Conservation (phyloP, 2,888 invertebrate species). For the Lucinisca nassula region DNA sequence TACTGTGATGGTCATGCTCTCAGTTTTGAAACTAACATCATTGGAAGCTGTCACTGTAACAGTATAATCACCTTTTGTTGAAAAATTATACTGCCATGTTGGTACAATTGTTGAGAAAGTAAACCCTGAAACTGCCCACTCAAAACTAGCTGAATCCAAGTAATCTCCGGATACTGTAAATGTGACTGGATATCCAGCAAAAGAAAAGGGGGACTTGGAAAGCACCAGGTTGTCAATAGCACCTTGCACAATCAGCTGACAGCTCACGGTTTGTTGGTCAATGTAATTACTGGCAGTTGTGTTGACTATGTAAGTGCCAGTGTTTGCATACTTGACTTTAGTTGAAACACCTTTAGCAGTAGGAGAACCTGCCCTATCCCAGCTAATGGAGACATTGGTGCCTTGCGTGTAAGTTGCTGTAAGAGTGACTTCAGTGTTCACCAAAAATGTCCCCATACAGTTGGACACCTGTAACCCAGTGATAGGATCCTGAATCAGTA, state of each 20-base stretch:
- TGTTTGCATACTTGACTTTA: slow-evolving; percentile 45
- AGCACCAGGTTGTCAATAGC: slow-evolving; percentile 63
- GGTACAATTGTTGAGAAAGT: slow-evolving; percentile 37
- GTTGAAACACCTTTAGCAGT: slow-evolving; percentile 28
- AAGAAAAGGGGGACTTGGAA: slow-evolving; percentile 53
- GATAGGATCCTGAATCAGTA: slow-evolving; percentile 68
- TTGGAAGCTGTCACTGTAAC: slow-evolving; percentile 72
- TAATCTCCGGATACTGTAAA: slow-evolving; percentile 70
- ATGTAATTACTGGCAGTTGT: slow-evolving; percentile 73
- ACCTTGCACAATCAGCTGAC: slow-evolving; percentile 67
- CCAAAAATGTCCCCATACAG: slow-evolving; percentile 56
- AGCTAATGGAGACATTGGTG: slow-evolving; percentile 65
- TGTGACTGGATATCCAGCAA: slow-evolving; percentile 63
- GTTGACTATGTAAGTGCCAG: slow-evolving; percentile 66
- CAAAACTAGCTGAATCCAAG: slow-evolving; percentile 65
- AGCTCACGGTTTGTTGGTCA: slow-evolving; percentile 31
- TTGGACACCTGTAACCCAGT: slow-evolving; percentile 51
- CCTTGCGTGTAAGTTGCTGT: slow-evolving; percentile 59
- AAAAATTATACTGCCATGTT: slow-evolving; percentile 61
- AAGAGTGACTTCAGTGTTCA: slow-evolving; percentile 53
- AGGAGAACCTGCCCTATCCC: slow-evolving; percentile 45
- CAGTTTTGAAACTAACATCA: slow-evolving; percentile 66
- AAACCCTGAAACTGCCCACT: slow-evolving; percentile 67
- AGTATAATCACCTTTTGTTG: slow-evolving; percentile 64
- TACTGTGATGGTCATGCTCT: slow-evolving; percentile 62